Percentiles rank a stretch among this genome's conserved stretches.
Evolutionary conservation across 2,797 vertebrate species (phyloP).

Genomic region (Phylloscopus collybita): DNA sequence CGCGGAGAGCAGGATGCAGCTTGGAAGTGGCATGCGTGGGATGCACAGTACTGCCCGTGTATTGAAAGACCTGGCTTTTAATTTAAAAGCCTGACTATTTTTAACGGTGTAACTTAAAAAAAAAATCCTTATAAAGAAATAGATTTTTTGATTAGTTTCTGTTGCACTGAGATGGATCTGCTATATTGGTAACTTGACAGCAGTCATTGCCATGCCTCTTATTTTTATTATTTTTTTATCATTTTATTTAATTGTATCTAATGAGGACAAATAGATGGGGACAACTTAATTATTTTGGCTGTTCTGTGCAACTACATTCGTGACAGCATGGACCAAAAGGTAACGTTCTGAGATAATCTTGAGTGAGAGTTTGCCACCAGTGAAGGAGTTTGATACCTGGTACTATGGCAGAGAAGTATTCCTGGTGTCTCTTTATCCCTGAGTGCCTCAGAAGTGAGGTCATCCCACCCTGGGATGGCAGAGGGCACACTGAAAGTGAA

Average conservation of each 20-base stretch:
- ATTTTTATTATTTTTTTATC: not conserved
- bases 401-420: accelerated
- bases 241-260: not conserved
- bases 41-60: accelerated
- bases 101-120: not conserved
- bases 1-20: not conserved
- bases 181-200: not conserved
- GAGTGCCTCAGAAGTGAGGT: not conserved
- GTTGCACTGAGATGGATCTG: not conserved
- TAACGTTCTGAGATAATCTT: not conserved
- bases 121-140: not conserved
- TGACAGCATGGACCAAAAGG: not conserved
- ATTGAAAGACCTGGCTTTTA: not conserved
- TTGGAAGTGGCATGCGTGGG: accelerated
- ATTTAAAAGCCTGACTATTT: not conserved
- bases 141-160: not conserved
- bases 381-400: accelerated
- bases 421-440: not conserved
- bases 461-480: not conserved
- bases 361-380: not conserved
- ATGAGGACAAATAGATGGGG: not conserved
- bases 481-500: not conserved
- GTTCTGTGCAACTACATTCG: not conserved
- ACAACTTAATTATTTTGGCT: not conserved
- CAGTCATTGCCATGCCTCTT: accelerated